A percentile compares a stretch with the other conserved stretches of the same genome.
Evolutionary conservation across 92 coral and sea anemone species (phyloP).

Genomic region (Palythoa caribaeorum): DNA sequence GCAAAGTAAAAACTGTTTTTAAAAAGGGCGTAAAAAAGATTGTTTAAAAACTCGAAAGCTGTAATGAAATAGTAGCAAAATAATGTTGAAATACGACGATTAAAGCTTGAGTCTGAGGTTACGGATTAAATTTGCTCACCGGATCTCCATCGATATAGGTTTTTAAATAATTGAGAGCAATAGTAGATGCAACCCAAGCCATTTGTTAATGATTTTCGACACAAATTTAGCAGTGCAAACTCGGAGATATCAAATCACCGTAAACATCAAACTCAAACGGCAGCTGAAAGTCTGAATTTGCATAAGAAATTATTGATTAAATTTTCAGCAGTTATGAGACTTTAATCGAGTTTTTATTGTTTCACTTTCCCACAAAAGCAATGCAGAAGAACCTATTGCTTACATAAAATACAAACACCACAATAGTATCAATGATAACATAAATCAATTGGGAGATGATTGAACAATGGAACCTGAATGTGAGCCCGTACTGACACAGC

Average conservation of each 20-base stretch:
- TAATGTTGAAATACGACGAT: not conserved
- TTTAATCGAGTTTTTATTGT: not conserved
- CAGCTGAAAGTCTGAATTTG: not conserved
- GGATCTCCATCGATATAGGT: slow-evolving; percentile 74
- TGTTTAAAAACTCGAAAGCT: not conserved
- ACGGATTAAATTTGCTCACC: slow-evolving; percentile 55
- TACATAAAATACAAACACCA: not conserved
- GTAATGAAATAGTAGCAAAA: not conserved
- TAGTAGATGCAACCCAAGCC: slow-evolving; percentile 85
- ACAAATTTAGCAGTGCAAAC: not conserved
- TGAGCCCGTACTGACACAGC: not conserved
- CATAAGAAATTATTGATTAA: not conserved
- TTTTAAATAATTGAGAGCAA: slow-evolving; percentile 77
- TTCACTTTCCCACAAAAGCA: slow-evolving; percentile 2
- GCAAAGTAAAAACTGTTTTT: too few relatives aligned
- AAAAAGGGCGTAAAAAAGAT: too few relatives aligned
- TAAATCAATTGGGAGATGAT: not conserved
- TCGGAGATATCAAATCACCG: not conserved
- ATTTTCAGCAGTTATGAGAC: not conserved
- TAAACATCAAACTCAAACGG: not conserved
- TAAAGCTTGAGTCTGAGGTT: not conserved
- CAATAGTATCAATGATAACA: too few relatives aligned
- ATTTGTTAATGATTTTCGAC: slow-evolving; percentile 17
- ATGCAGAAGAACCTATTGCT: not conserved
- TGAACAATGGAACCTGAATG: not conserved